A percentile compares a stretch with the other conserved stretches of the same genome.
Conservation (phyloP, 2,888 invertebrate species). For the Stegophylla sp. region DNA sequence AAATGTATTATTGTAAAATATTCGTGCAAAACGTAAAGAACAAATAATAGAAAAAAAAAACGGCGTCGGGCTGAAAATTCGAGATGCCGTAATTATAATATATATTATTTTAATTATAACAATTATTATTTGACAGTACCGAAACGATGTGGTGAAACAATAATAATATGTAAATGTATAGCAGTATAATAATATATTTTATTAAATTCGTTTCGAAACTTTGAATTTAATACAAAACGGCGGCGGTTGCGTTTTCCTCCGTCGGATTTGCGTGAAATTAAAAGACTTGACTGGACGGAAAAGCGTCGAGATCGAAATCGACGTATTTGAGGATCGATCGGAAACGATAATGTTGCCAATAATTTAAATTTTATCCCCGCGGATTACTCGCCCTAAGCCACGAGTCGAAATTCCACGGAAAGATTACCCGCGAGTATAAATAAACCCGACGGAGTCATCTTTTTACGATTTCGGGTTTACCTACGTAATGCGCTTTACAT, state of each 20-base stretch:
- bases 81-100: too few species aligned
- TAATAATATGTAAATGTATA: neutral
- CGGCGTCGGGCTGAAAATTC: too few species aligned
- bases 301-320: neutral
- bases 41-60: too few species aligned
- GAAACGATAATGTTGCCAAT: constrained; percentile 10
- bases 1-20: too few species aligned
- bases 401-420: neutral
- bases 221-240: neutral
- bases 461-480: neutral
- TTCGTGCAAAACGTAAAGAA: too few species aligned
- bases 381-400: neutral
- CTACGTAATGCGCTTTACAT: too few species aligned
- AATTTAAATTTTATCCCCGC: constrained; percentile 25
- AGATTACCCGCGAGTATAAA: neutral
- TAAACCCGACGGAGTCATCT: neutral
- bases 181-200: neutral
- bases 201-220: neutral
- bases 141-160: neutral
- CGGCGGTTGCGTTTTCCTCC: neutral
- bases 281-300: neutral
- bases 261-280: constrained; percentile 9
- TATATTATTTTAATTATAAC: too few species aligned
- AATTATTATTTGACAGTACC: too few species aligned
- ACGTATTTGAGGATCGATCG: constrained; percentile 6